Conservation (phyloP, 2,113 vertebrate species). For the Dipodomys ordii region DNA sequence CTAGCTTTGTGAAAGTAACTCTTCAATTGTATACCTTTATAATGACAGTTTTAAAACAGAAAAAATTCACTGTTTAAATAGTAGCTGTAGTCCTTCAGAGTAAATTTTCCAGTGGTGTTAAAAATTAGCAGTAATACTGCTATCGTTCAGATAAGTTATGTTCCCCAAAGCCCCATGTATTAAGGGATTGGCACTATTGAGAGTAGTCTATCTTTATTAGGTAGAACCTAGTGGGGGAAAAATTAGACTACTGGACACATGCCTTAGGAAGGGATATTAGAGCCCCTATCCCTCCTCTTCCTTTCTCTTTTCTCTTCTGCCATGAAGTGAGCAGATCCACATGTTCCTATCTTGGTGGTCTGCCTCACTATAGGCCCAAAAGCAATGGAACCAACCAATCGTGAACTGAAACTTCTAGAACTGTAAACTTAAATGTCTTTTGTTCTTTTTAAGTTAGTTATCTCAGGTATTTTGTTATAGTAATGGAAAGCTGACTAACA, state of each 20-base stretch:
- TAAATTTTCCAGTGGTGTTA: constrained; percentile 1
- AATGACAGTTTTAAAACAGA: constrained; percentile 14
- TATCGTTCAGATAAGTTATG: neutral
- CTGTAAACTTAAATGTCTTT: neutral
- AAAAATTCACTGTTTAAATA: neutral
- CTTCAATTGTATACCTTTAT: neutral
- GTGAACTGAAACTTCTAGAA: neutral
- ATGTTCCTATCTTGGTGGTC: neutral
- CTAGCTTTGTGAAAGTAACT: constrained; percentile 37
- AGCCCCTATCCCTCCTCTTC: neutral
- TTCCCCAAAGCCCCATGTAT: neutral
- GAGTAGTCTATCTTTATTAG: neutral
- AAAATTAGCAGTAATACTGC: neutral
- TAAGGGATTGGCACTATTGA: neutral
- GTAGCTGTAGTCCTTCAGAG: neutral
- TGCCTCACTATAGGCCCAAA: neutral
- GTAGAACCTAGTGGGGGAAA: neutral
- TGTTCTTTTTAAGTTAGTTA: neutral
- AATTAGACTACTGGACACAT: neutral
- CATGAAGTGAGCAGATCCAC: neutral
- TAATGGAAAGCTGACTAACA: neutral
- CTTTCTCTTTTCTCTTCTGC: neutral
- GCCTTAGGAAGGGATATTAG: neutral
- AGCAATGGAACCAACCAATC: neutral
- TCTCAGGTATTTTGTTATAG: neutral